phyloP scores from a whole-genome alignment of 2,888 invertebrate species.

The Microctonus aethiopoides region DNA sequence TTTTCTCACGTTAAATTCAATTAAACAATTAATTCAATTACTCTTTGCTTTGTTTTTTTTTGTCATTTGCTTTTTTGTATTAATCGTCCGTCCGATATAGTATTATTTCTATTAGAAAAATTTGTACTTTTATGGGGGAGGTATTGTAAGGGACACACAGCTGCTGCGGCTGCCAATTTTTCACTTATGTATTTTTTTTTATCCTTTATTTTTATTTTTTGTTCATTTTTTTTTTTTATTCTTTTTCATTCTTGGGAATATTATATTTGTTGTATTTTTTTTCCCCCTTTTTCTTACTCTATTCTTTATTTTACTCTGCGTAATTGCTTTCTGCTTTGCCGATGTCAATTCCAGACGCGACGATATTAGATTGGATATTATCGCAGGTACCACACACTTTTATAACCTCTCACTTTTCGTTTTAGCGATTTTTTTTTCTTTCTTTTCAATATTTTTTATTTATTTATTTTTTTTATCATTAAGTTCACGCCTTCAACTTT shows the following conservation, averaged over 20 bases:
- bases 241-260: slow-evolving; percentile 34
- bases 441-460: slow-evolving; percentile 18
- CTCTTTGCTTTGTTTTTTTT: slow-evolving; percentile 39
- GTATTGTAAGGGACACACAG: slow-evolving; percentile 59
- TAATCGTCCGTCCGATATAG: slow-evolving; percentile 60
- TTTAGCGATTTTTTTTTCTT: slow-evolving; percentile 19
- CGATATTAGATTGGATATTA: slow-evolving; percentile 42
- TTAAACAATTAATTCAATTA: slow-evolving; percentile 39
- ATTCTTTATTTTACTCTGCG: slow-evolving; percentile 28
- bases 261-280: slow-evolving; percentile 47
- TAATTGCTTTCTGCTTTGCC: slow-evolving; percentile 32
- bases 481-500: not conserved
- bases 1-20: slow-evolving; percentile 30
- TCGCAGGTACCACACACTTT: slow-evolving; percentile 25
- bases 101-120: slow-evolving; percentile 61
- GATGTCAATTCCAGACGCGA: slow-evolving; percentile 44
- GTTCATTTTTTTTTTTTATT: slow-evolving; percentile 36
- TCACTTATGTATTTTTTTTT: slow-evolving; percentile 36
- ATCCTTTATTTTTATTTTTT: slow-evolving; percentile 37
- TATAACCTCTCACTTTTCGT: slow-evolving; percentile 13
- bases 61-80: slow-evolving; percentile 46
- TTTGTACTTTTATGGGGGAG: slow-evolving; percentile 66
- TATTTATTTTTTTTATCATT: not conserved
- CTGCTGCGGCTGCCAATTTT: slow-evolving; percentile 47
- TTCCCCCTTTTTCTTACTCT: slow-evolving; percentile 17